Percentiles rank a stretch among this genome's conserved stretches.
phyloP scores from a whole-genome alignment of 2,797 vertebrate genomes.

The Sebastes trivittatus region DNA sequence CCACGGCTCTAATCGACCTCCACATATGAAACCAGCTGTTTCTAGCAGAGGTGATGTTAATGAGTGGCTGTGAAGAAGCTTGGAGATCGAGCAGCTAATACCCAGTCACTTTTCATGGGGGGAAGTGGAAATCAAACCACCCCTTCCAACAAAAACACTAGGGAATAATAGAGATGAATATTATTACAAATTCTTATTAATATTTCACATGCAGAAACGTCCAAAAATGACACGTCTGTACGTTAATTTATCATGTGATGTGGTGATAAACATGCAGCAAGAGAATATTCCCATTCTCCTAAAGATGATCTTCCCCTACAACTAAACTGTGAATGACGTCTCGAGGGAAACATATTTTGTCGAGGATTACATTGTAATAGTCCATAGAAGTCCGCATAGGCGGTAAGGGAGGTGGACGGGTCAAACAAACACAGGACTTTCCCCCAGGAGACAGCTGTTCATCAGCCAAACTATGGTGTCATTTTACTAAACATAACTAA shows the following conservation, averaged over 20 bases:
- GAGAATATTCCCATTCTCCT: not conserved
- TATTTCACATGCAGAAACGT: not conserved
- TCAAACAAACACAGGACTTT: too few species aligned
- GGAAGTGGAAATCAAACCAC: not conserved
- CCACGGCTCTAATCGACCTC: not conserved
- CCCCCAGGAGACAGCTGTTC: too few species aligned
- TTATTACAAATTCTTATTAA: not conserved
- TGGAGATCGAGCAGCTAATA: not conserved
- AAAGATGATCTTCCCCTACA: too few species aligned
- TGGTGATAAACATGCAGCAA: not conserved
- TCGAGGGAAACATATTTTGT: too few species aligned
- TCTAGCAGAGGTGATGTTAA: not conserved
- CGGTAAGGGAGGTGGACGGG: too few species aligned
- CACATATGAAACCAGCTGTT: not conserved
- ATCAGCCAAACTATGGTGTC: too few species aligned
- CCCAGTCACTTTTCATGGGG: not conserved
- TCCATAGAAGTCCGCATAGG: too few species aligned
- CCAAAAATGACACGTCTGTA: not conserved
- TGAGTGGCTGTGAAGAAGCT: not conserved
- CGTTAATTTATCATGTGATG: not conserved
- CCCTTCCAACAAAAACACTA: not conserved
- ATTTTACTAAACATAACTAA: too few species aligned
- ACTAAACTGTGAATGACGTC: too few species aligned
- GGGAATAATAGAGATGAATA: not conserved
- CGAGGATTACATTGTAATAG: too few species aligned